These are phyloP conservation scores for Eulemur macaco DNA, from an alignment of 2,113 vertebrate genomes.

Conservation along the genomic window DNA sequence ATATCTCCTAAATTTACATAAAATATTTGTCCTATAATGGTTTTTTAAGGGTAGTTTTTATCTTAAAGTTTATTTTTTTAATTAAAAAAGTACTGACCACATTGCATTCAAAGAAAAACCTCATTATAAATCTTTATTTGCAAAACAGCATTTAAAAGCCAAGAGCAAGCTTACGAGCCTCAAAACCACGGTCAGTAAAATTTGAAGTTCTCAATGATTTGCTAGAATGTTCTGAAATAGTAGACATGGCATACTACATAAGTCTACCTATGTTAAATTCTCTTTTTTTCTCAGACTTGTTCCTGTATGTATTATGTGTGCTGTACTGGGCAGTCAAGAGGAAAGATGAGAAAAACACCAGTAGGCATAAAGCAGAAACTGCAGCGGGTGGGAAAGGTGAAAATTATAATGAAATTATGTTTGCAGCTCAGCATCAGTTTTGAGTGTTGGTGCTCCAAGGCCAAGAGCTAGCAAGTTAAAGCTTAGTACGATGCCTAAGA, in stretches of 20 bases:
- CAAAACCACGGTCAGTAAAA: not conserved
- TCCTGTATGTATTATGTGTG: not conserved
- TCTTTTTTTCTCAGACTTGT: not conserved
- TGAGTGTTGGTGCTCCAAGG: not conserved
- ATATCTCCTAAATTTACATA: not conserved
- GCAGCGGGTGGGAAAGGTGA: not conserved
- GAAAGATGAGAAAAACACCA: not conserved
- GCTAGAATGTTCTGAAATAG: not conserved
- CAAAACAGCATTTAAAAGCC: not conserved
- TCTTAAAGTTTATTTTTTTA: not conserved
- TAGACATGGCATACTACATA: not conserved
- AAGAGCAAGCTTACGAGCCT: not conserved
- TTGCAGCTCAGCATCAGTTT: not conserved
- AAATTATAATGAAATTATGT: not conserved
- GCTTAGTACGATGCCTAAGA: accelerated
- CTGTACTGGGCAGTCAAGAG: not conserved
- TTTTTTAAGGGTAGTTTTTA: not conserved
- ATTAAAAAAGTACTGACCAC: not conserved
- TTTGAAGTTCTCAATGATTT: not conserved
- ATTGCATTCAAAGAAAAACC: not conserved
- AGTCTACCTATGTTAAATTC: not conserved
- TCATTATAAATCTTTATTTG: not conserved
- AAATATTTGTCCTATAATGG: not conserved
- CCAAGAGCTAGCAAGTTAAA: not conserved
- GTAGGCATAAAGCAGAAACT: not conserved